Evolutionary conservation across 2,797 vertebrate species (phyloP), one percentile per base, ranked within the genome.

Genomic region (Dromococcyx pavoninus): DNA sequence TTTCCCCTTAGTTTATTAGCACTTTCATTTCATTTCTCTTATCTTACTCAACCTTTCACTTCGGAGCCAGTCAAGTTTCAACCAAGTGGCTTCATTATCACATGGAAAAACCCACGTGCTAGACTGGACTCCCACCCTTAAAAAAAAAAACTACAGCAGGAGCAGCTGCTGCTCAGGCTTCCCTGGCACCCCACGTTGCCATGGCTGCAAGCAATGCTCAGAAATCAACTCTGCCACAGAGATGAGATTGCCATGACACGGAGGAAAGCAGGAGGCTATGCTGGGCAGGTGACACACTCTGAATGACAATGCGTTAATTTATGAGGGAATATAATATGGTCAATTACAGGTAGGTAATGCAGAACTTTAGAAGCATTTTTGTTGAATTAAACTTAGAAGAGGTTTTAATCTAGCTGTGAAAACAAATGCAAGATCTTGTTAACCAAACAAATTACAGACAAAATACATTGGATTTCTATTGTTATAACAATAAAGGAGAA

Each of bases 161-260:
- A 95, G 27, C 1, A 86, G 73, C 28, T 41, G 77, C 75, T 23
- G 60, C 53, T 56, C 5, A 1, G 86, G 60, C 76, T 46, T 66
- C 21, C 77, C 70, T 30, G 67, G 15, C 46, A 32, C n/a, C 58
- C 90, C 43, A 8, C 0, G 77, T 97, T 97, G 86, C 96, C 93
- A 94, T 94, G 90, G 97, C 94, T 84, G 97, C 91, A 1, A 39
- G 57, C 0, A 39, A 95, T 89, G 69, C 74, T 89, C 53, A 33
- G 86, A 74, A 87, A 85, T 43, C 89, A 46, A 11, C 2, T 5
- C 75, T 75, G 81, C 83, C 75, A 30, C 4, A 2, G 39, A 97
- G 79, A 93, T 66, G 75, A 85, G 83, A 97, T 92, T 94, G 86
- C 77, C 89, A 58, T 19, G 33, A 73, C 84, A 93, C 41, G 7